phyloP scores from a whole-genome alignment of 2,797 vertebrate genomes.

The Peromyscus melanophrys region DNA sequence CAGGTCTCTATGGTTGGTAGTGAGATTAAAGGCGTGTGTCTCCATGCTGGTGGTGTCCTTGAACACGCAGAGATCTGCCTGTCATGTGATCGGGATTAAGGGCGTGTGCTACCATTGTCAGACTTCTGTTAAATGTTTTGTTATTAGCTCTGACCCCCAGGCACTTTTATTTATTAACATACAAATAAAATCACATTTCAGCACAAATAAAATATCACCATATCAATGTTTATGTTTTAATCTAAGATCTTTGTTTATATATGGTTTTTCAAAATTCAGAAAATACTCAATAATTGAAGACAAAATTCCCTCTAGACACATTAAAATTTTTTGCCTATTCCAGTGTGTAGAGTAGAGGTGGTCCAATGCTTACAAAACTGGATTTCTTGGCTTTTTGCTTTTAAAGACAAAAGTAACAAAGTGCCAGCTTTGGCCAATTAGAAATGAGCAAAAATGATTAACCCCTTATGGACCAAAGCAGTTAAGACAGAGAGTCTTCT shows the following conservation, averaged over 20 bases:
- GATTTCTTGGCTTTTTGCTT: not conserved
- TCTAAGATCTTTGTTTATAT: not conserved
- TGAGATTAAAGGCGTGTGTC: no score
- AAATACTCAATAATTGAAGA: not conserved
- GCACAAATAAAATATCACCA: no score
- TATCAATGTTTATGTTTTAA: not conserved
- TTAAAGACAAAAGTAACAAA: not conserved
- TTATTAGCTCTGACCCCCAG: no score
- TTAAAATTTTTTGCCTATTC: not conserved
- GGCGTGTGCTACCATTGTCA: no score
- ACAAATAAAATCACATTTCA: no score
- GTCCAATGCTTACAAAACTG: not conserved
- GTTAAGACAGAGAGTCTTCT: not conserved
- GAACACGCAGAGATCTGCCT: no score
- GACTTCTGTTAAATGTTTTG: no score
- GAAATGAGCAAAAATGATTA: not conserved
- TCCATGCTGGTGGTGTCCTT: no score
- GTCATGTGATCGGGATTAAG: no score
- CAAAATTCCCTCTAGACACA: not conserved
- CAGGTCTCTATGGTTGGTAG: no score
- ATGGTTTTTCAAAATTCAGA: conserved; percentile 21
- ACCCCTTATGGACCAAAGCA: not conserved
- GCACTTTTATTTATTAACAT: no score
- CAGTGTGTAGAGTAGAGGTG: not conserved
- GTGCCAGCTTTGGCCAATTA: not conserved